Evolutionary conservation across 2,797 vertebrate genomes (phyloP), one percentile per base, ranked within the genome.

Genomic region (Nannoperca obscura): DNA sequence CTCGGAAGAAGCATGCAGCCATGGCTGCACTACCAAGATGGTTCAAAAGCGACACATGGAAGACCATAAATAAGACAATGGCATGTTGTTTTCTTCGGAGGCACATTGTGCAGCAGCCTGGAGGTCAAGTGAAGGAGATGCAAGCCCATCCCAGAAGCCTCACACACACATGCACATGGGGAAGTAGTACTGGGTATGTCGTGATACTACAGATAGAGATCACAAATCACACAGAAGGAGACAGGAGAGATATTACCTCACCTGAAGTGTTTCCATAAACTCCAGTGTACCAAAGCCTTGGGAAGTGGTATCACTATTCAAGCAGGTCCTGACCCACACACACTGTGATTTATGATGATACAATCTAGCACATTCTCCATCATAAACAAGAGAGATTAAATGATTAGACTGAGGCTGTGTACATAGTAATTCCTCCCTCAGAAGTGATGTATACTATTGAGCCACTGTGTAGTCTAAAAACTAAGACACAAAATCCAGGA

Each of bases 231-330:
- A 47, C 66, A 40, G 79, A 87, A 90, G 91, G 86, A 91, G 93
- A 93, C 93, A 93, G 90, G 67, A 44, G 72, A 87, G 91, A 91
- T 92, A 93, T 94, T 91, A 90, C 88, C 84, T 90, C 86, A 91
- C 89, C 88, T 90, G 75, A 93, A 91, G 89, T 93, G 91, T 91
- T 92, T 92, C 90, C 85, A 93, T 93, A 93, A 93, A 93, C 86
- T 88, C 89, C 84, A 68, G 80, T 88, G 81, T 89, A 90, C 86
- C 88, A 93, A 89, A 92, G 89, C 88, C 88, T 92, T 89, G 88
- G 84, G 79, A 88, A 85, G 87, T 82, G 80, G 84, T 80, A 89
- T 91, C 89, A 87, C 87, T 88, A 83, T 78, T 87, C 83, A 86
- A 76, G 83, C 79, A 78, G 86, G 84, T 88, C 87, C 67, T 87